Percentiles rank a stretch among this genome's conserved stretches.
These are phyloP conservation scores for Drosophila fuyamai DNA, from an alignment of 1,140 invertebrate genomes.

Conservation along the genomic window DNA sequence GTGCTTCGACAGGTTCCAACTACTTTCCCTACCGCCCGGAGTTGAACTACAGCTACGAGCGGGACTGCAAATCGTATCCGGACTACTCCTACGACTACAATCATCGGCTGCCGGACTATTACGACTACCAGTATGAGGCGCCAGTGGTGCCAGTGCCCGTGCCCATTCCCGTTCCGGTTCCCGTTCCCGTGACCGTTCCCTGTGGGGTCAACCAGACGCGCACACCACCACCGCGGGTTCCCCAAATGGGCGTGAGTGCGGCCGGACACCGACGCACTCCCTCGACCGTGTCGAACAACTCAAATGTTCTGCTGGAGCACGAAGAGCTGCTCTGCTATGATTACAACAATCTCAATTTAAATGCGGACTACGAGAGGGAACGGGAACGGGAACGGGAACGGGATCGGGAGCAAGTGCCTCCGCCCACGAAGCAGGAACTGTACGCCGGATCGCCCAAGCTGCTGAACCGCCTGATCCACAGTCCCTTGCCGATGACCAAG, in stretches of 20 bases:
- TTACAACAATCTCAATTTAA: constrained; percentile 83
- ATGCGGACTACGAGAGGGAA: constrained; percentile 63
- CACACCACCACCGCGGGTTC: constrained; percentile 76
- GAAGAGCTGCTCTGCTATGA: constrained; percentile 81
- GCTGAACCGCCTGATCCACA: constrained; percentile 70
- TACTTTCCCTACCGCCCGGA: constrained; percentile 83
- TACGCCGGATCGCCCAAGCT: constrained; percentile 76
- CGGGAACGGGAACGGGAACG: constrained; percentile 9
- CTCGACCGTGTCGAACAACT: constrained; percentile 80
- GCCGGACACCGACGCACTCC: constrained; percentile 77
- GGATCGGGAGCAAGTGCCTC: constrained; percentile 17
- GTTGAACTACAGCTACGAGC: constrained; percentile 75
- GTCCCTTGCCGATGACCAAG: constrained; percentile 62
- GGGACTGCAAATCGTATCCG: constrained; percentile 83
- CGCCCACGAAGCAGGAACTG: constrained; percentile 71
- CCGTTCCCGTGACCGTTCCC: constrained; percentile 17
- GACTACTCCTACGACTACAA: constrained; percentile 84
- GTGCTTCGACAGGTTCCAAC: constrained; percentile 64
- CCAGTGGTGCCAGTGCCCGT: constrained; percentile 35
- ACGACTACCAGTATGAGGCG: constrained; percentile 75
- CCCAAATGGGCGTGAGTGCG: constrained; percentile 81
- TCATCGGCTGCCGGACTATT: constrained; percentile 78
- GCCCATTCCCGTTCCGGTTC: constrained; percentile 3
- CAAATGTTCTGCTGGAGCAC: constrained; percentile 85
- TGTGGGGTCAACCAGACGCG: constrained; percentile 51